Base-by-base conservation (phyloP, 1,140 invertebrate species). In the Apolygus lucorum region DNA sequence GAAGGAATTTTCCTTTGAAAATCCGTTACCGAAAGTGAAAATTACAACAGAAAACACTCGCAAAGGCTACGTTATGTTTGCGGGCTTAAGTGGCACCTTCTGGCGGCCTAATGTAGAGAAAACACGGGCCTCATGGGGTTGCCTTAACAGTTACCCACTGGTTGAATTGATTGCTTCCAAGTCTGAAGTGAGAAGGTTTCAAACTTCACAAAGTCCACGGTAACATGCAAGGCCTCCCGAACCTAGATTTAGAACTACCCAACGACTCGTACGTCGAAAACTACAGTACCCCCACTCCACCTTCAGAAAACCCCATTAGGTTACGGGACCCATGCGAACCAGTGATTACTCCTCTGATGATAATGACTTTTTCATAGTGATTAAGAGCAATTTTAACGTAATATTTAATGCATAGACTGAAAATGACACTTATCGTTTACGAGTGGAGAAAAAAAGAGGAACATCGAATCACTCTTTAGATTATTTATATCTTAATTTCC, bases 341-440 rank as follows among this genome's bases (percentile, higher is more conserved):
- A 62, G 54, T 62, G 54, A 62, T 62, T 62, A 62, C 54, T 62
- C 24, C n/a, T 21, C 54, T 62, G 54, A 62, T 62, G 54, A 62
- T 62, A 62, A 62, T 62, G 54, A 62, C 54, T 25, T 62, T 62
- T 62, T 22, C 24, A n/a, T 11, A 62, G 54, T 62, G 54, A 62
- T 62, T 62, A 62, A 62, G 54, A 62, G 54, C 54, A 62, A 62
- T 62, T 62, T 62, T 62, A 62, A 21, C 17, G 54, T n/a, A 11
- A n/a, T n/a, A 25, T 21, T 62, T 62, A n/a, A n/a, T 62, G 17
- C 54, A n/a, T 25, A 25, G 24, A 62, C 17, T 22, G 4, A 4
- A 21, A 62, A 62, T 42, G 34, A 42, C 34, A 42, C 34, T 42
- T 42, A 42, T 4, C 34, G 34, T 42, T n/a, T n/a, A n/a, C 34